Conservation (phyloP, 1,140 invertebrate species). For the Caenorhabditis briggsae region DNA sequence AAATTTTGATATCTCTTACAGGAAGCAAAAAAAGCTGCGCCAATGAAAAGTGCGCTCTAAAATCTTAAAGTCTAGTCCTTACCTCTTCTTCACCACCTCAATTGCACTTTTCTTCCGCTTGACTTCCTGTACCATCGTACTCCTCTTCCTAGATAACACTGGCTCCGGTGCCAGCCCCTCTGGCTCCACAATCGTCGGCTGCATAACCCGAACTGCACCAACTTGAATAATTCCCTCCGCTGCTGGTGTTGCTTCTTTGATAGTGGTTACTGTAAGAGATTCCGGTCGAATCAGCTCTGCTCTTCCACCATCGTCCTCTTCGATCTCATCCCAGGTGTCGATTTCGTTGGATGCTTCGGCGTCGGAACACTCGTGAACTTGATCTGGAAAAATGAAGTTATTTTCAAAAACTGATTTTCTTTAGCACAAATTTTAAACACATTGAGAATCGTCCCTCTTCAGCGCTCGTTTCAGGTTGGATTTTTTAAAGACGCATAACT, state of each 20-base stretch:
- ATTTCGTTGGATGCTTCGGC: conserved; percentile 56
- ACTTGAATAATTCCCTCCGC: conserved; percentile 25
- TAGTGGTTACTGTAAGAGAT: conserved; percentile 64
- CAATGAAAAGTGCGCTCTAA: too few relatives aligned
- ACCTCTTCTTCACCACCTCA: conserved; percentile 36
- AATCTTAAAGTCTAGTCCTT: neutral
- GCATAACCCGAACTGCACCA: conserved; percentile 23
- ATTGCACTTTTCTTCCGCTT: conserved; percentile 45
- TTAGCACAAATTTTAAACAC: too few relatives aligned
- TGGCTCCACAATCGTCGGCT: conserved; percentile 50
- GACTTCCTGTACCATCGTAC: neutral
- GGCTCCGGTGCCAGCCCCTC: neutral
- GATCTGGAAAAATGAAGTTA: conserved; percentile 35
- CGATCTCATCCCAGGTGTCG: conserved; percentile 57
- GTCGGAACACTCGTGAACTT: conserved; percentile 56
- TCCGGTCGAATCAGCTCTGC: conserved; percentile 53
- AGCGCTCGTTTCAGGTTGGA: too few relatives aligned
- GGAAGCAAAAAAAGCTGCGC: too few relatives aligned
- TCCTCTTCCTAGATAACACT: conserved; percentile 11
- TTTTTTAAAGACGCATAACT: too few relatives aligned
- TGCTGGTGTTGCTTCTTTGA: conserved; percentile 27
- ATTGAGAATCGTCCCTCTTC: too few relatives aligned
- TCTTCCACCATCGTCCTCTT: conserved; percentile 29
- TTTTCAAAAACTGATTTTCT: too few relatives aligned
- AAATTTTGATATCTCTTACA: neutral